Conservation (phyloP, 2,113 vertebrate genomes). For the Lampris megalopsis region DNA sequence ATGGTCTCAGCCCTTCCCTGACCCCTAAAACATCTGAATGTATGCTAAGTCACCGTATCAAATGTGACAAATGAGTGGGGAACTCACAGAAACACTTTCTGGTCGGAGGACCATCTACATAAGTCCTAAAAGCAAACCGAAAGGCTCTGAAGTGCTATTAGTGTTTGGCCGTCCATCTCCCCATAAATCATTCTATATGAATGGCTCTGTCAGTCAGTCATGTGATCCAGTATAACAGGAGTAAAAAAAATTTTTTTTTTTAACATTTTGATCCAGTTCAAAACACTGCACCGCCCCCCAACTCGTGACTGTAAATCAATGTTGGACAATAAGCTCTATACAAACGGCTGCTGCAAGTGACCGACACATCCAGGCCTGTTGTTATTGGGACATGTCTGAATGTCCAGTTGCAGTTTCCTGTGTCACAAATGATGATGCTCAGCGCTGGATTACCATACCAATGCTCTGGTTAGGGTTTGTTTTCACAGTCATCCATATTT, state of each 20-base stretch:
- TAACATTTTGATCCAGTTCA: conserved; percentile 8
- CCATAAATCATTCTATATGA: conserved; percentile 32
- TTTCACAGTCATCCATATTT: no score
- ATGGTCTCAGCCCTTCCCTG: conserved; percentile 19
- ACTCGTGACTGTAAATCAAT: not conserved
- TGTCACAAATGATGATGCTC: not conserved
- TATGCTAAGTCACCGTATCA: conserved; percentile 3
- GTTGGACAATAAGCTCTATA: not conserved
- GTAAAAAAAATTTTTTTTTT: no score
- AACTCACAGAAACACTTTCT: conserved; percentile 11
- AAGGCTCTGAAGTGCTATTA: not conserved
- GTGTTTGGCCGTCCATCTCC: conserved; percentile 16
- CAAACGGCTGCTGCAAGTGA: conserved; percentile 19
- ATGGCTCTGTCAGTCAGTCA: conserved; percentile 9
- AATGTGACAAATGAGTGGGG: conserved; percentile 44
- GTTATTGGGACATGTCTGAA: conserved; percentile 21
- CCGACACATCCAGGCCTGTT: conserved; percentile 29
- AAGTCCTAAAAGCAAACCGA: conserved; percentile 8
- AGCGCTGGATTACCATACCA: not conserved
- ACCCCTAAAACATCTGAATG: conserved; percentile 17
- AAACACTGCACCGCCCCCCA: not conserved
- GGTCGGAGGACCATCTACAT: conserved; percentile 5
- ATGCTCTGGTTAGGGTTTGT: not conserved
- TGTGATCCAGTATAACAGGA: not conserved
- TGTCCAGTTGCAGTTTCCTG: not conserved